Conservation (phyloP, 1,140 invertebrate species). For the Agrypnia vestita region DNA sequence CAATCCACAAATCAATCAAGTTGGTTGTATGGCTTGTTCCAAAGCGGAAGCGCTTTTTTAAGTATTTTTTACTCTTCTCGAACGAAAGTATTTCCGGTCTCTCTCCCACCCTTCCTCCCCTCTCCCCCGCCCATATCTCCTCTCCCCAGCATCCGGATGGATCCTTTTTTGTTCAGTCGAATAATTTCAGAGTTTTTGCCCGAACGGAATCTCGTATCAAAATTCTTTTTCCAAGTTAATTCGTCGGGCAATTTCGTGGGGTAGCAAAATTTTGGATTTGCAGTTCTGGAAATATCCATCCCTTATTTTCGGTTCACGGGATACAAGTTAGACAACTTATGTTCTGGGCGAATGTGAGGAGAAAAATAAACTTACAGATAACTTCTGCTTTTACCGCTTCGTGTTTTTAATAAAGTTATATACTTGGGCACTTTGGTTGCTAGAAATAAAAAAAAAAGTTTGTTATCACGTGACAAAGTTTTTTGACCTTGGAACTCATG, state of each 20-base stretch:
- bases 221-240: conserved; percentile 31
- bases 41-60: not conserved
- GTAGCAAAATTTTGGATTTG: conserved; percentile 26
- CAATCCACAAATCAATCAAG: conserved; percentile 17
- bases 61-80: conserved; percentile 5
- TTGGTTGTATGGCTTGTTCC: not conserved
- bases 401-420: not conserved
- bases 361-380: not conserved
- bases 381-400: not conserved
- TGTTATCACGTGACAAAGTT: too few species aligned
- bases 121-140: not conserved
- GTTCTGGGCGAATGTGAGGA: not conserved
- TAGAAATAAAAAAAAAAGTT: too few species aligned
- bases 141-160: conserved; percentile 21
- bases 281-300: conserved; percentile 2
- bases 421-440: too few species aligned
- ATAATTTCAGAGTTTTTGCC: conserved; percentile 23
- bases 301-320: not conserved
- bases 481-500: too few species aligned
- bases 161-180: conserved; percentile 23
- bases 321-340: not conserved
- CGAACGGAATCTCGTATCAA: conserved; percentile 6
- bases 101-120: not conserved
- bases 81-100: not conserved
- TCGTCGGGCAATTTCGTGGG: conserved; percentile 27